Evolutionary conservation across 2,888 invertebrate species (phyloP).

Genomic region (Ceriagrion tenellum): DNA sequence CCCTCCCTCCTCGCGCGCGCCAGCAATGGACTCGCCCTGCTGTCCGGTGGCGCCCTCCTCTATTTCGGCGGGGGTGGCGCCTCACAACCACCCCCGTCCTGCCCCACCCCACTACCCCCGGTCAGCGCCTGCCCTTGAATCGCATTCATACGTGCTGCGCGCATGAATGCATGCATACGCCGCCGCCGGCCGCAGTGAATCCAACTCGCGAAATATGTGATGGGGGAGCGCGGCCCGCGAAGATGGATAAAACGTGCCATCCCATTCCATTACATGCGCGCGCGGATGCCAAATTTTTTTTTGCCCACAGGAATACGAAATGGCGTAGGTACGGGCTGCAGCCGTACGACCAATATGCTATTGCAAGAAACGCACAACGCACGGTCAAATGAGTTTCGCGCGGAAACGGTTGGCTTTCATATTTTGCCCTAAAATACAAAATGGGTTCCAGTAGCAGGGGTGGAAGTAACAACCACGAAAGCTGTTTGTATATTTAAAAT

Average conservation of each 20-base stretch:
- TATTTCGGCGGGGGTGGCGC: no score
- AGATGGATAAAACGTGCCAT: neutral
- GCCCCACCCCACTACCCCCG: neutral
- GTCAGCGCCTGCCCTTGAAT: neutral
- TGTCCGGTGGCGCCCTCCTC: neutral
- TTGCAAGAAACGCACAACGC: no score
- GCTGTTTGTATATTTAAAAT: no score
- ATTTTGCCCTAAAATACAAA: neutral
- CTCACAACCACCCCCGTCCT: neutral
- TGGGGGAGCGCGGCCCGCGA: neutral
- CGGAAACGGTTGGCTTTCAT: no score
- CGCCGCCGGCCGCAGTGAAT: neutral
- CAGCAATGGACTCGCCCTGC: neutral
- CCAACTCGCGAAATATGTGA: neutral
- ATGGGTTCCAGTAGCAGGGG: neutral
- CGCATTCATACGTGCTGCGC: neutral
- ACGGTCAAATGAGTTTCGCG: no score
- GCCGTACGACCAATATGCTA: neutral
- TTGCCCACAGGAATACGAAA: neutral
- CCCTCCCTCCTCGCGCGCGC: no score
- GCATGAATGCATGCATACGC: neutral
- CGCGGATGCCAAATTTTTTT: neutral
- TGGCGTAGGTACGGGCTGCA: neutral
- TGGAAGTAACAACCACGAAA: no score
- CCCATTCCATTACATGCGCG: slow-evolving; percentile 2